Percentiles rank a stretch among this genome's conserved stretches.
phyloP scores from a whole-genome alignment of 2,888 invertebrate genomes.

The Dasysyrphus tricinctus region DNA sequence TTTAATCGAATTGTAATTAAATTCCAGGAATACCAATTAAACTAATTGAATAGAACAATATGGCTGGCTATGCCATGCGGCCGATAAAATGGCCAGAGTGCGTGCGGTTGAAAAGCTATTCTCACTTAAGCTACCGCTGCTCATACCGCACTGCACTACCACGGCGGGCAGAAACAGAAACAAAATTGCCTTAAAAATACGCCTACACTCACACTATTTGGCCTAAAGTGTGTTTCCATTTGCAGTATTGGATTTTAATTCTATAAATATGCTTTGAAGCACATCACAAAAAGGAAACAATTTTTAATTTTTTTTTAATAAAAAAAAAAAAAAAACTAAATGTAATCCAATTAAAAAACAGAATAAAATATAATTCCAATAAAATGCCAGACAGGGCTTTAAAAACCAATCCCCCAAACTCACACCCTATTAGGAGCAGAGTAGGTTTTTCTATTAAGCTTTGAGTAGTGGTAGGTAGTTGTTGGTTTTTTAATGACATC shows the following conservation, averaged over 20 bases:
- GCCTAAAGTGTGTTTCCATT: conserved; percentile 3
- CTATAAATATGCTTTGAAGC: conserved; percentile 17
- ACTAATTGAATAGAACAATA: conserved; percentile 64
- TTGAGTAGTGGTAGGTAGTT: neutral
- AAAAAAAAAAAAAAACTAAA: conserved; percentile 1
- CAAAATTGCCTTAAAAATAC: conserved; percentile 6
- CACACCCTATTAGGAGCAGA: neutral
- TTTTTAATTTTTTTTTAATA: neutral
- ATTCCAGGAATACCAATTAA: conserved; percentile 66
- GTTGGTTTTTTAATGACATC: conserved; percentile 15
- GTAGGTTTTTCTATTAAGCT: neutral
- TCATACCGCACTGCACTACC: neutral
- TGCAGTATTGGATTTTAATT: conserved; percentile 15
- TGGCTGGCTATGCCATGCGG: conserved; percentile 28
- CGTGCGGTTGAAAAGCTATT: conserved; percentile 31
- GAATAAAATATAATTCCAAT: conserved; percentile 47
- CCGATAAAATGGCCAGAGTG: conserved; percentile 5
- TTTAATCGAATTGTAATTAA: conserved; percentile 74
- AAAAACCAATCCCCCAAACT: neutral
- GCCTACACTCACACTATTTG: neutral
- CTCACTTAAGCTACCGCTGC: neutral
- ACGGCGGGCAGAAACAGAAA: neutral
- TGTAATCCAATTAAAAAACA: conserved; percentile 63
- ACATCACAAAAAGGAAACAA: conserved; percentile 11
- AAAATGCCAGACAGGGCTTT: conserved; percentile 29